Evolutionary conservation across 1,140 invertebrate genomes (phyloP).

Genomic region (Drosophila pectinifera): DNA sequence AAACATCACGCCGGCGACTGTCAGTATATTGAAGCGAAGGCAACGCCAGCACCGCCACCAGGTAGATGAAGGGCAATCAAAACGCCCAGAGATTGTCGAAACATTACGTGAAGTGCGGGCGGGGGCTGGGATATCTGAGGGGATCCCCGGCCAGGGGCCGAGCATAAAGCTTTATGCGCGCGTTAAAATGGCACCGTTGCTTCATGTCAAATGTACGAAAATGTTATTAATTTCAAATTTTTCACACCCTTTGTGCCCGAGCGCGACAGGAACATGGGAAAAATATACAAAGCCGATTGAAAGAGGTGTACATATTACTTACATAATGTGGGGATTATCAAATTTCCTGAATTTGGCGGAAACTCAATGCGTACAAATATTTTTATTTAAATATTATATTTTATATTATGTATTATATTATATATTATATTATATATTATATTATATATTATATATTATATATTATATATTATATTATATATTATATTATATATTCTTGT

Average conservation of each 20-base stretch:
- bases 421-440: too few relatives aligned
- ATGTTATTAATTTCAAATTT: conserved; percentile 76
- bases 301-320: conserved; percentile 10
- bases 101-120: conserved; percentile 5
- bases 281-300: conserved; percentile 16
- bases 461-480: too few relatives aligned
- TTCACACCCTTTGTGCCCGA: conserved; percentile 59
- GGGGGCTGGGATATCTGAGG: neutral
- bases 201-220: conserved; percentile 71
- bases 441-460: too few relatives aligned
- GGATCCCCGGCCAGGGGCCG: neutral
- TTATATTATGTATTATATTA: too few relatives aligned
- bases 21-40: conserved; percentile 11
- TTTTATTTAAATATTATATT: neutral
- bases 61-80: conserved; percentile 56
- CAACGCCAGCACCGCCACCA: conserved; percentile 13
- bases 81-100: conserved; percentile 53
- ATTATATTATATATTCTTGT: too few relatives aligned
- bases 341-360: conserved; percentile 4
- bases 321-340: conserved; percentile 22
- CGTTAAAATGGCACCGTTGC: conserved; percentile 59
- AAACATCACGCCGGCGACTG: conserved; percentile 30
- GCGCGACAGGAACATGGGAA: conserved; percentile 3
- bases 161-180: conserved; percentile 65
- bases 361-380: neutral